These are phyloP conservation scores for Antedon mediterranea DNA, from an alignment of 53 echinoderm and acorn worm genomes.

Conservation along the genomic window DNA sequence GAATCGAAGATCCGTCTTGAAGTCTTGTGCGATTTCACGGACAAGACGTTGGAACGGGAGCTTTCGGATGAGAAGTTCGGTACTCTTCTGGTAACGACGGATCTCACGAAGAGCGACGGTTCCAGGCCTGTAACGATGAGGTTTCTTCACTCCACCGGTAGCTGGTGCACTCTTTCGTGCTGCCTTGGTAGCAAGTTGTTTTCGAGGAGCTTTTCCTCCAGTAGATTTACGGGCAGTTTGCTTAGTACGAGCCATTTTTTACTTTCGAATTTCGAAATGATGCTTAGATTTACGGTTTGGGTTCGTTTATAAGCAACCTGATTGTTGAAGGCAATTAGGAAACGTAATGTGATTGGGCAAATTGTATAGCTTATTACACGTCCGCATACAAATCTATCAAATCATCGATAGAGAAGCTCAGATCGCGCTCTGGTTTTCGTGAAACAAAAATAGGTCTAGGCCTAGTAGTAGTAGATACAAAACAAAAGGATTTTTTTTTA, in stretches of 20 bases:
- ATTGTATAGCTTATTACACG: too few species aligned
- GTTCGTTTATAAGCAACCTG: too few species aligned
- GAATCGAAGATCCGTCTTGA: slow-evolving; percentile 91
- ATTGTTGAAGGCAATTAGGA: too few species aligned
- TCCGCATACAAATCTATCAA: too few species aligned
- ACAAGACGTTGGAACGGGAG: slow-evolving; percentile 87
- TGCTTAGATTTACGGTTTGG: too few species aligned
- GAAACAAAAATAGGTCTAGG: too few species aligned
- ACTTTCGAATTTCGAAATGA: too few species aligned
- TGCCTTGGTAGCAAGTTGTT: slow-evolving; percentile 47
- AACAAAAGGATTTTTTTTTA: too few species aligned
- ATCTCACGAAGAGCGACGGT: slow-evolving; percentile 59
- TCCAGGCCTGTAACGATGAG: slow-evolving; percentile 65
- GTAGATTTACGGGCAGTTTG: slow-evolving; percentile 56
- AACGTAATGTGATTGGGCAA: too few species aligned
- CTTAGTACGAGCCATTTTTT: slow-evolving; percentile 56
- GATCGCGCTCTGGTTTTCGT: too few species aligned
- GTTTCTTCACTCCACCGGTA: slow-evolving; percentile 66
- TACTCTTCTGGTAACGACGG: slow-evolving; percentile 57
- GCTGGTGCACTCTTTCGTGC: slow-evolving; percentile 60
- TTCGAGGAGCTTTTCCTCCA: slow-evolving; percentile 50
- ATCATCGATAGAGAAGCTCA: too few species aligned
- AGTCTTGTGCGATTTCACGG: slow-evolving; percentile 91
- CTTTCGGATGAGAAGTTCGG: slow-evolving; percentile 63
- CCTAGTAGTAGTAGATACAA: too few species aligned